phyloP scores from a whole-genome alignment of 2,797 vertebrate species.

The Schizopygopsis pylzovi region DNA sequence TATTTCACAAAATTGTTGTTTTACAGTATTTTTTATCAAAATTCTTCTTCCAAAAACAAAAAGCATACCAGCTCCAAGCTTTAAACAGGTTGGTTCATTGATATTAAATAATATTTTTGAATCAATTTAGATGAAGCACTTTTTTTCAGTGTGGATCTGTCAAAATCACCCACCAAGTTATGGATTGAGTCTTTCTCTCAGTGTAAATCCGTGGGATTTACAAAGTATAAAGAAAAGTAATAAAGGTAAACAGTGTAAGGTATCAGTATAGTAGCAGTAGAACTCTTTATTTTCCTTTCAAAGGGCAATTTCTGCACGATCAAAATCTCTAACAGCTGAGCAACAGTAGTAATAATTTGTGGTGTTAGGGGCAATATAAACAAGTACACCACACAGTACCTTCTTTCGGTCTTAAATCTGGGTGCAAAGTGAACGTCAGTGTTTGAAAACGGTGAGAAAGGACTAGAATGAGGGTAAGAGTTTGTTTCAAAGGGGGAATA shows the following conservation, averaged over 20 bases:
- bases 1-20: too few species aligned
- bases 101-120: neutral
- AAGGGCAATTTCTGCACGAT: neutral
- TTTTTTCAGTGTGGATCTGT: neutral
- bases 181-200: neutral
- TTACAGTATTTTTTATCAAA: neutral
- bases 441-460: neutral
- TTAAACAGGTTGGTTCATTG: neutral
- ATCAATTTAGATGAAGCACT: neutral
- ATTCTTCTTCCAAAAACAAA: neutral
- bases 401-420: neutral
- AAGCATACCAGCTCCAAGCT: neutral
- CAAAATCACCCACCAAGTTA: neutral
- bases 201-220: neutral
- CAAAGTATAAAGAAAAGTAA: neutral
- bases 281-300: neutral
- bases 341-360: neutral
- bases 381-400: neutral
- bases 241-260: neutral
- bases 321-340: neutral
- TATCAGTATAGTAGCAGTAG: neutral
- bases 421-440: neutral
- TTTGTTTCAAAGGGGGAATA: slow-evolving; percentile 7
- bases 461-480: neutral
- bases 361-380: neutral